phyloP scores from a whole-genome alignment of 2,888 invertebrate species.

The Tinea pellionella region DNA sequence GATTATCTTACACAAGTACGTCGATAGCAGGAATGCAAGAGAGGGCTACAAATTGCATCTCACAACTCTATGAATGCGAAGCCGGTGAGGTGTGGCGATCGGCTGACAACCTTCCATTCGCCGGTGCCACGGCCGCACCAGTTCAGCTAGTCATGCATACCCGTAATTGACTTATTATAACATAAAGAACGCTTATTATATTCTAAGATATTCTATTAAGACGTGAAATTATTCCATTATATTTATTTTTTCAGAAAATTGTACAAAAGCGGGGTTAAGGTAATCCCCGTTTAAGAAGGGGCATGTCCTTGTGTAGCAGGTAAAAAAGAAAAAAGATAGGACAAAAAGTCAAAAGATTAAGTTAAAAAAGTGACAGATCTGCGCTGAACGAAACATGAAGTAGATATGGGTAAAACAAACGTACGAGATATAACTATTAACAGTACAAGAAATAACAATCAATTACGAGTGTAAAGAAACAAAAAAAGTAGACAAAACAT shows the following conservation, averaged over 20 bases:
- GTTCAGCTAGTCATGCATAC: constrained; percentile 10
- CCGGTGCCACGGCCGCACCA: constrained; percentile 39
- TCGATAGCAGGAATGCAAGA: constrained; percentile 40
- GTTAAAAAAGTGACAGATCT: not conserved
- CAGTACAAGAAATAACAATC: no score
- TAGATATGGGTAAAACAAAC: not conserved
- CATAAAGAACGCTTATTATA: not conserved
- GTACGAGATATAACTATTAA: not conserved
- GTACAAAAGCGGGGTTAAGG: not conserved
- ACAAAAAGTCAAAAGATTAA: not conserved
- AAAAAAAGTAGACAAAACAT: no score
- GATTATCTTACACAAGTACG: constrained; percentile 6
- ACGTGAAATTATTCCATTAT: not conserved
- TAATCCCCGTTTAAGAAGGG: not conserved
- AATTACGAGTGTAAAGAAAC: no score
- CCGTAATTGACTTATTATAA: constrained; percentile 1
- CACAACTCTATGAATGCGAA: constrained; percentile 16
- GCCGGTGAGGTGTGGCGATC: constrained; percentile 46
- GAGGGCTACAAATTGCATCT: constrained; percentile 41
- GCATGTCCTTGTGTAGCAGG: not conserved
- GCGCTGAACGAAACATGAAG: not conserved
- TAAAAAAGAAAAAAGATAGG: not conserved
- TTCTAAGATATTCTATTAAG: not conserved
- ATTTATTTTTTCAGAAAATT: no score
- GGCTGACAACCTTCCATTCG: constrained; percentile 55